Percentiles rank a stretch among this genome's conserved stretches.
Evolutionary conservation across 2,113 vertebrate species (phyloP).

Genomic region (Campylorhamphus procurvoides): DNA sequence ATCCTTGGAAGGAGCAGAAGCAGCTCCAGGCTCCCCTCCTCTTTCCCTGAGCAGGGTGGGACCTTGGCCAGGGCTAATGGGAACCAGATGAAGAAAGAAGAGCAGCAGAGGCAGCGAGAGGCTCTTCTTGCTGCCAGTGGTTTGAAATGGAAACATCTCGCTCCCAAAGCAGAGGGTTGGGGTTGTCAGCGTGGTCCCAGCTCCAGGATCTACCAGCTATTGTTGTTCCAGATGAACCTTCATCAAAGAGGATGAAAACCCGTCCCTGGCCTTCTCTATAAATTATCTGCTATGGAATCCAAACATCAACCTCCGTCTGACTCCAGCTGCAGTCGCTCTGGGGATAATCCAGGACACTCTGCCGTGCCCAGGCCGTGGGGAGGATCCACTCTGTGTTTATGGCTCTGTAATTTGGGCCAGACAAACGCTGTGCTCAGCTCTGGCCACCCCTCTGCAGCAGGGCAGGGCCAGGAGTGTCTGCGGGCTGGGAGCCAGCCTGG

Average conservation of each 20-base stretch:
- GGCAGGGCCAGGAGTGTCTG: neutral
- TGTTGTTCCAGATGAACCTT: neutral
- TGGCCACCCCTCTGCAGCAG: neutral
- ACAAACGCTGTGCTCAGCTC: neutral
- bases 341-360: neutral
- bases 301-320: neutral
- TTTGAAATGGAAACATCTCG: neutral
- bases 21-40: neutral
- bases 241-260: neutral
- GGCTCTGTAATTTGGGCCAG: neutral
- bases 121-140: neutral
- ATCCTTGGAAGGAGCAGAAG: neutral
- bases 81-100: constrained; percentile 50
- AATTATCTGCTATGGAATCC: neutral
- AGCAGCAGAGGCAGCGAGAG: neutral
- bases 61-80: constrained; percentile 38
- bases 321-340: neutral
- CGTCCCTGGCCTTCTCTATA: neutral
- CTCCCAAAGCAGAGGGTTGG: neutral
- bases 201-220: neutral
- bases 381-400: neutral
- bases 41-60: neutral
- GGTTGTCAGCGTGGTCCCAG: neutral
- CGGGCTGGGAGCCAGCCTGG: neutral
- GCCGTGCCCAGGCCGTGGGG: neutral